These are phyloP conservation scores for Candoia aspera DNA, from an alignment of 2,113 vertebrate species.

Conservation along the genomic window DNA sequence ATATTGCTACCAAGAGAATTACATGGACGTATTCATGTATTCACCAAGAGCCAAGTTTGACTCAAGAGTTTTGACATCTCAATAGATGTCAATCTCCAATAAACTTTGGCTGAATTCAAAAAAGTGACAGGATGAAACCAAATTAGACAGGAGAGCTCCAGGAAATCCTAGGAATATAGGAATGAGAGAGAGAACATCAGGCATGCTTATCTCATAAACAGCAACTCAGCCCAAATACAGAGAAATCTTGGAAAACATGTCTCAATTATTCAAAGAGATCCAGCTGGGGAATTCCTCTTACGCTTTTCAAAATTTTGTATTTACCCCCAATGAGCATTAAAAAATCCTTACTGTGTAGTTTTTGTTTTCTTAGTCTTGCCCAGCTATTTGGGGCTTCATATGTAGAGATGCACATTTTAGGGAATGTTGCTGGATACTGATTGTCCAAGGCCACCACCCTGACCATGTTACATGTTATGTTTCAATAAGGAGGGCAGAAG, in stretches of 20 bases:
- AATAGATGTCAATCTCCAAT: neutral
- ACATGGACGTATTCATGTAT: neutral
- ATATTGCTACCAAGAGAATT: neutral
- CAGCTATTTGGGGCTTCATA: neutral
- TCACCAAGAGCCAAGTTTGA: neutral
- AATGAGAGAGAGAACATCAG: too few relatives aligned
- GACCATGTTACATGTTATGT: neutral
- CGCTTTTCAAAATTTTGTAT: neutral
- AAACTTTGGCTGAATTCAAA: neutral
- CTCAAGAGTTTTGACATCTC: neutral
- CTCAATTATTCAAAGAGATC: neutral
- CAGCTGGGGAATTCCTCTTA: neutral
- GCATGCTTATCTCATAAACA: too few relatives aligned
- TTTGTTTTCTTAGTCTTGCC: neutral
- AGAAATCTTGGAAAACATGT: neutral
- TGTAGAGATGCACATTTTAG: neutral
- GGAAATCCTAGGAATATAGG: neutral
- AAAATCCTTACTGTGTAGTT: neutral
- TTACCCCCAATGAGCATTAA: neutral
- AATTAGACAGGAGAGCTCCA: neutral
- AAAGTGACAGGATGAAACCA: neutral
- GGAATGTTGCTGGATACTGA: neutral
- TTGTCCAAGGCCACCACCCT: neutral
- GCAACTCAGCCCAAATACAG: too few relatives aligned
- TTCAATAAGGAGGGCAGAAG: neutral